Conservation (phyloP, 2,888 invertebrate species). For the Diaprepes abbreviatus region DNA sequence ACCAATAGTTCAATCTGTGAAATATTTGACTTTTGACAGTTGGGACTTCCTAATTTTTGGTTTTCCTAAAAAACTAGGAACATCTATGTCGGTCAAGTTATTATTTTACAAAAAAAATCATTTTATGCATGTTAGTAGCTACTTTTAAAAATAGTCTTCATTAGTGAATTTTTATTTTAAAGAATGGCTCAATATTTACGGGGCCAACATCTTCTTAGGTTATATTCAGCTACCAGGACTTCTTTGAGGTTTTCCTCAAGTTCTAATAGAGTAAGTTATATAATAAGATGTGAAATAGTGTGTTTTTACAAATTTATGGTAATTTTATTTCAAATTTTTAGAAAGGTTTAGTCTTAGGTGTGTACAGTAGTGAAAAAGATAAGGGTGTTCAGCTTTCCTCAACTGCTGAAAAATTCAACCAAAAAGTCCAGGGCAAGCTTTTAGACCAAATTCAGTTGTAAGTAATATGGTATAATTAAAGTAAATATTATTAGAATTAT, state of each 20-base stretch:
- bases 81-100: too few relatives aligned
- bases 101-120: neutral
- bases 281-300: neutral
- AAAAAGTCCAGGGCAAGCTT: constrained; percentile 68
- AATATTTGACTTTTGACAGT: neutral
- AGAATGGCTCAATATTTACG: constrained; percentile 47
- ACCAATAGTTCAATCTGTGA: too few relatives aligned
- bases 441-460: constrained; percentile 69
- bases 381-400: constrained; percentile 67
- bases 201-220: constrained; percentile 58
- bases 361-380: constrained; percentile 67
- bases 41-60: constrained; percentile 1
- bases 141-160: neutral
- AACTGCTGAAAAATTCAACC: constrained; percentile 69
- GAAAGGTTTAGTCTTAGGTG: constrained; percentile 73
- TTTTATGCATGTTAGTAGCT: neutral
- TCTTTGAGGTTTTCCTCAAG: constrained; percentile 52
- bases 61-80: constrained; percentile 1
- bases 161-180: neutral
- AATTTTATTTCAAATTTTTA: constrained; percentile 55
- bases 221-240: constrained; percentile 53
- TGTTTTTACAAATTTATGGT: constrained; percentile 13
- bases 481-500: neutral
- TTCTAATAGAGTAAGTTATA: constrained; percentile 52
- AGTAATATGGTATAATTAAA: too few relatives aligned